phyloP scores from a whole-genome alignment of 2,888 invertebrate species.

The Eueremaeus valkanovi region DNA sequence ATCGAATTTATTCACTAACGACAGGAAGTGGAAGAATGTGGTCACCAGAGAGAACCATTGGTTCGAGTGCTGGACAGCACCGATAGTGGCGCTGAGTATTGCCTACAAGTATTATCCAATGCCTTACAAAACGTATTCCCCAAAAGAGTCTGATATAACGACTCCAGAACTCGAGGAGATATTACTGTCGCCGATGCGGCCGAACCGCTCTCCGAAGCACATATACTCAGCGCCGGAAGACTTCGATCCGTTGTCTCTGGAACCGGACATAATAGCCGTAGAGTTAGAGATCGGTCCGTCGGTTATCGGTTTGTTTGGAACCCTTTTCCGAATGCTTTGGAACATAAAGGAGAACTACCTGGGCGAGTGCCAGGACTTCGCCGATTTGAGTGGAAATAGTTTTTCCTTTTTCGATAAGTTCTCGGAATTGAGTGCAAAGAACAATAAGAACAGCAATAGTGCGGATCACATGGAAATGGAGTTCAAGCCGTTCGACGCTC shows the following conservation, averaged over 20 bases:
- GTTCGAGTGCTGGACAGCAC: conserved; percentile 95
- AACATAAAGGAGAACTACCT: conserved; percentile 56
- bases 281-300: conserved; percentile 94
- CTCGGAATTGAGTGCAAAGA: conserved; percentile 41
- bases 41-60: conserved; percentile 74
- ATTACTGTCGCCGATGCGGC: conserved; percentile 81
- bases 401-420: conserved; percentile 30
- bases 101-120: conserved; percentile 87
- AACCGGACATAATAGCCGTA: conserved; percentile 82
- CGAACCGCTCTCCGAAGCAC: conserved; percentile 52
- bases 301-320: conserved; percentile 82
- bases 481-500: conserved; percentile 67
- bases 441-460: conserved; percentile 45
- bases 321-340: conserved; percentile 64
- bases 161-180: conserved; percentile 93
- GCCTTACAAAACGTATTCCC: conserved; percentile 79
- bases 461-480: conserved; percentile 41
- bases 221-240: conserved; percentile 56
- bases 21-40: conserved; percentile 70
- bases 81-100: conserved; percentile 85
- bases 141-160: conserved; percentile 77
- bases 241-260: conserved; percentile 79
- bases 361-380: conserved; percentile 55
- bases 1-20: conserved; percentile 48
- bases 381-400: conserved; percentile 47